Conservation (phyloP, 2,113 vertebrate genomes). For the Seriola dumerili region DNA sequence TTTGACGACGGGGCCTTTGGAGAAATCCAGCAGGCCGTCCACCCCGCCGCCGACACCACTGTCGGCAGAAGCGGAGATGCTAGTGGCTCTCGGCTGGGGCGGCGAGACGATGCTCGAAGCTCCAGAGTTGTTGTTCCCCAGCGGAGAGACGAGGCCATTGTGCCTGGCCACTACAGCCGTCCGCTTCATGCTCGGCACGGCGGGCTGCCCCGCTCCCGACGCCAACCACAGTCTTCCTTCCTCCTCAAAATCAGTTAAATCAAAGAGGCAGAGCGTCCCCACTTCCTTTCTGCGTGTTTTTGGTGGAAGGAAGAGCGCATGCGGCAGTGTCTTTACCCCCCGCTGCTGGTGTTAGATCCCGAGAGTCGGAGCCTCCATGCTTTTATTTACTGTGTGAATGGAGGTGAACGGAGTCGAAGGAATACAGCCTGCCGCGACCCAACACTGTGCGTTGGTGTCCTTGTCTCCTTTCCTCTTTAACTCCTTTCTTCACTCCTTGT, state of each 20-base stretch:
- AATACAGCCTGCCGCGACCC: slow-evolving; percentile 67
- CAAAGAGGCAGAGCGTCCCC: background rate
- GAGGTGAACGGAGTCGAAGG: slow-evolving; percentile 72
- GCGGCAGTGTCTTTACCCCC: slow-evolving; percentile 74
- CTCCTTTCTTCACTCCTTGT: background rate
- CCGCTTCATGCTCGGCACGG: slow-evolving; percentile 79
- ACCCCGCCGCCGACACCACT: slow-evolving; percentile 28
- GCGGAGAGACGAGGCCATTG: slow-evolving; percentile 87
- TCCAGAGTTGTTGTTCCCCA: slow-evolving; percentile 94
- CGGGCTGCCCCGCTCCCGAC: slow-evolving; percentile 67
- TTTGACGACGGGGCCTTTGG: slow-evolving; percentile 89
- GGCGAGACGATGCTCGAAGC: slow-evolving; percentile 91
- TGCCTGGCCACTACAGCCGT: slow-evolving; percentile 75
- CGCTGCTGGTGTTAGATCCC: slow-evolving; percentile 73
- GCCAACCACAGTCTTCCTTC: slow-evolving; percentile 37
- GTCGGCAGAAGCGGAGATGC: slow-evolving; percentile 36
- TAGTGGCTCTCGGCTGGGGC: slow-evolving; percentile 66
- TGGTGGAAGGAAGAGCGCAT: slow-evolving; percentile 65
- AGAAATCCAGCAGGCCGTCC: slow-evolving; percentile 76
- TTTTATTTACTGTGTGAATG: slow-evolving; percentile 79
- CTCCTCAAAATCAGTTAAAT: slow-evolving; percentile 17
- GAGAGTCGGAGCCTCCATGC: slow-evolving; percentile 78
- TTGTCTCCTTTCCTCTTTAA: slow-evolving; percentile 63
- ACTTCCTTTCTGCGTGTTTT: slow-evolving; percentile 57
- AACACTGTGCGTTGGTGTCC: slow-evolving; percentile 52